These are phyloP conservation scores for Onychomys leucogaster DNA, from an alignment of 2,797 vertebrate species.

Conservation along the genomic window DNA sequence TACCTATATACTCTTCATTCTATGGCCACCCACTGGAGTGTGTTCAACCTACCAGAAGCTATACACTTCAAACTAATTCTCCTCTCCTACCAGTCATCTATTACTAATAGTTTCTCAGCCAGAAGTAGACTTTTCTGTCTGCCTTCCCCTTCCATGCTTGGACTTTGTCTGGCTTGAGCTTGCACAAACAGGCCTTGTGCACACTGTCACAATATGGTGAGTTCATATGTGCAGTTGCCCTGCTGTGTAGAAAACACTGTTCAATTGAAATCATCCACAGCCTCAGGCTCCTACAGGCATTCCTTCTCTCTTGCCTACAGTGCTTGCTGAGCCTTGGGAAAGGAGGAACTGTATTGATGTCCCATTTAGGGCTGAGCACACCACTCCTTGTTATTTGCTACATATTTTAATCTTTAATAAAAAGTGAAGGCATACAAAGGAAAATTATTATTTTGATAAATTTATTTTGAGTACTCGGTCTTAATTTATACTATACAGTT, in stretches of 20 bases:
- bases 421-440: background rate
- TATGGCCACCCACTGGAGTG: background rate
- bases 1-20: background rate
- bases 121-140: background rate
- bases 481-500: background rate
- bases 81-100: background rate
- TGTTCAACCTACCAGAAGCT: background rate
- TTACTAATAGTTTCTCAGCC: background rate
- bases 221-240: background rate
- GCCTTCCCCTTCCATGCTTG: background rate
- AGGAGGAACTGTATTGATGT: background rate
- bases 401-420: background rate
- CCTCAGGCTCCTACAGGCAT: too few relatives aligned
- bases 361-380: background rate
- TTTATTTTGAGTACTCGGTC: background rate
- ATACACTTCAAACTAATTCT: background rate
- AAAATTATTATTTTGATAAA: background rate
- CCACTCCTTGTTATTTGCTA: background rate
- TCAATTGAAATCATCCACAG: background rate
- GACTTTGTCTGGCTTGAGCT: background rate
- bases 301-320: background rate
- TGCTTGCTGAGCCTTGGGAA: background rate
- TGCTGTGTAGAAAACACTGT: background rate
- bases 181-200: too few relatives aligned
- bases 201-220: background rate